Conservation (phyloP, 2,113 vertebrate genomes). For the Odobenus rosmarus region DNA sequence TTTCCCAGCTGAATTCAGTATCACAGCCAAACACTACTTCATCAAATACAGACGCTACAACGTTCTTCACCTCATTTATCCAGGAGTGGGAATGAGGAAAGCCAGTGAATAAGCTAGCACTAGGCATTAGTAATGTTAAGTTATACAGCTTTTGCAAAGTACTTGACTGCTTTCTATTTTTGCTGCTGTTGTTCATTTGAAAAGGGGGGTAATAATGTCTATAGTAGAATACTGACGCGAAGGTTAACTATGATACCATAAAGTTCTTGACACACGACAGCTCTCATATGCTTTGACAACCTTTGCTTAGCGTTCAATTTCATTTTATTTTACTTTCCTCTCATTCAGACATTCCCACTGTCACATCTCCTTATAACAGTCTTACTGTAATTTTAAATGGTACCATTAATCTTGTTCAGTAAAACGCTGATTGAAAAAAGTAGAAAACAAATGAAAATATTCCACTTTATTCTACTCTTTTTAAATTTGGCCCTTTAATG, state of each 20-base stretch:
- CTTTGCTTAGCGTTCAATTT: not conserved
- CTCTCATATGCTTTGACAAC: not conserved
- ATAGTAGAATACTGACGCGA: not conserved
- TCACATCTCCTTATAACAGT: not conserved
- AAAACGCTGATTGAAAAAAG: not conserved
- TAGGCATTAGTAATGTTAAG: not conserved
- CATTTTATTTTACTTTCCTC: not conserved
- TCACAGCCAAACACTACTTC: not conserved
- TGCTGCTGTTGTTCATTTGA: not conserved
- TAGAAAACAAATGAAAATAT: constrained; percentile 9
- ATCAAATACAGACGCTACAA: not conserved
- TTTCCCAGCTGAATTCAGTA: not conserved
- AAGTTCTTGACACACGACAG: constrained; percentile 7
- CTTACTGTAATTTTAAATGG: not conserved
- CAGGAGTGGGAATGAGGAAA: accelerated
- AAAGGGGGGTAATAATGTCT: not conserved
- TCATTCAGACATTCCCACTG: not conserved
- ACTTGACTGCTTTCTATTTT: not conserved
- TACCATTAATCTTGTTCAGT: constrained; percentile 6
- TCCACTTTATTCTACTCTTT: not conserved
- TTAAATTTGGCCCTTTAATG: not conserved
- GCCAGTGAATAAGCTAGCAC: not conserved
- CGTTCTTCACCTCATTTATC: not conserved
- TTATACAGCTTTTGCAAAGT: not conserved
- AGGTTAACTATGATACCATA: not conserved